phyloP scores from a whole-genome alignment of 2,113 vertebrate genomes.

The Bucco capensis region DNA sequence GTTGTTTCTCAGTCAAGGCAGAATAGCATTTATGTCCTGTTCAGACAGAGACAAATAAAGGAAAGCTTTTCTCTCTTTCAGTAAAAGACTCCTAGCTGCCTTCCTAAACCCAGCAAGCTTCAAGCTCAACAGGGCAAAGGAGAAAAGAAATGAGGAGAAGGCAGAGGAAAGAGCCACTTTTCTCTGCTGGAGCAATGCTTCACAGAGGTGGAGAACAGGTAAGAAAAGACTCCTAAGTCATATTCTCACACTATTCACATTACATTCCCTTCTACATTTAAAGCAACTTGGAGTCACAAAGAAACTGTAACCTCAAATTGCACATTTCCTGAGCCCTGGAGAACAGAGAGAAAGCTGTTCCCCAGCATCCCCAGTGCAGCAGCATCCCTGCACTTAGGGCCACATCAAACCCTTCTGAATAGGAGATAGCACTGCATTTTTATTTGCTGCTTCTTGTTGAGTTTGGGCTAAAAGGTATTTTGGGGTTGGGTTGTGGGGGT shows the following conservation, averaged over 20 bases:
- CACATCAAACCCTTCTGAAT: not conserved
- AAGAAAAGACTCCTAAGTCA: not conserved
- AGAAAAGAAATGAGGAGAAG: not conserved
- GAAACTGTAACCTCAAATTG: not conserved
- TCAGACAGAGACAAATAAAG: not conserved
- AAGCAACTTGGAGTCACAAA: not conserved
- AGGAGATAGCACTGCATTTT: not conserved
- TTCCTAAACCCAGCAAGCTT: not conserved
- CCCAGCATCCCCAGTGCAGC: not conserved
- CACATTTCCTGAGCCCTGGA: not conserved
- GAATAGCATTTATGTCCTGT: not conserved
- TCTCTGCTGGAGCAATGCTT: not conserved
- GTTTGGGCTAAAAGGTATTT: not conserved
- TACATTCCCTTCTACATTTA: not conserved
- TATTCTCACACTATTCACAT: not conserved
- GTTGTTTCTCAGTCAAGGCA: not conserved
- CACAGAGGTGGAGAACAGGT: not conserved
- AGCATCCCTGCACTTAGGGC: accelerated
- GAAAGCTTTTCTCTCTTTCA: not conserved
- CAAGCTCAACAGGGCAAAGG: not conserved
- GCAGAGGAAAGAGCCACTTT: not conserved
- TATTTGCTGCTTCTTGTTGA: not conserved
- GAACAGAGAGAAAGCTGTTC: not conserved
- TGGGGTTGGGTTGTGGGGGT: no score
- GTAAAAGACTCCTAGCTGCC: not conserved